Conservation (phyloP, 2,888 invertebrate species). For the Hoplodrina blanda region DNA sequence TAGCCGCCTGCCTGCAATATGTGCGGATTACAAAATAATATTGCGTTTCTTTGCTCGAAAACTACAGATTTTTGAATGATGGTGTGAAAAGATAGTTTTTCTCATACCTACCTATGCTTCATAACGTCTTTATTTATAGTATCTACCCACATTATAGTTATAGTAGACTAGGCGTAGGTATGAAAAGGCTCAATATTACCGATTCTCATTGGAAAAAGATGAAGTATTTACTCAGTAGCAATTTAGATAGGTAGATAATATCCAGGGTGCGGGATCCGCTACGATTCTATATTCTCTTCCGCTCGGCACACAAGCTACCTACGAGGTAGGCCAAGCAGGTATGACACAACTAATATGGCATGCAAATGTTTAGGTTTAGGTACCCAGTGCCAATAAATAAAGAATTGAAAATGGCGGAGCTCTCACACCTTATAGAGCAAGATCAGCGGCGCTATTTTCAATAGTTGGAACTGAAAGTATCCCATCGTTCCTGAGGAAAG, state of each 20-base stretch:
- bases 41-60: slow-evolving; percentile 69
- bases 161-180: neutral
- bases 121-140: slow-evolving; percentile 14
- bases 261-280: no score
- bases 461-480: neutral
- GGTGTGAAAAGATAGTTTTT: slow-evolving; percentile 10
- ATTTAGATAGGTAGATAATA: no score
- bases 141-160: neutral
- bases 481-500: neutral
- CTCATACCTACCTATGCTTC: neutral
- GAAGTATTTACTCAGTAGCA: no score
- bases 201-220: no score
- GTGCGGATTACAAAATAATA: slow-evolving; percentile 86
- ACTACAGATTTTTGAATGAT: slow-evolving; percentile 46
- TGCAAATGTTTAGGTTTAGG: neutral
- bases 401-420: neutral
- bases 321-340: no score
- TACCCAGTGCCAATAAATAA: neutral
- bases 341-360: neutral
- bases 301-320: no score
- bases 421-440: neutral
- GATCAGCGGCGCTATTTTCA: no score
- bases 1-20: slow-evolving; percentile 83
- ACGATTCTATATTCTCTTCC: no score
- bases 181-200: neutral